Percentiles rank a stretch among this genome's conserved stretches.
Conservation (phyloP, 2,797 vertebrate species). For the Neomorphus geoffroyi region DNA sequence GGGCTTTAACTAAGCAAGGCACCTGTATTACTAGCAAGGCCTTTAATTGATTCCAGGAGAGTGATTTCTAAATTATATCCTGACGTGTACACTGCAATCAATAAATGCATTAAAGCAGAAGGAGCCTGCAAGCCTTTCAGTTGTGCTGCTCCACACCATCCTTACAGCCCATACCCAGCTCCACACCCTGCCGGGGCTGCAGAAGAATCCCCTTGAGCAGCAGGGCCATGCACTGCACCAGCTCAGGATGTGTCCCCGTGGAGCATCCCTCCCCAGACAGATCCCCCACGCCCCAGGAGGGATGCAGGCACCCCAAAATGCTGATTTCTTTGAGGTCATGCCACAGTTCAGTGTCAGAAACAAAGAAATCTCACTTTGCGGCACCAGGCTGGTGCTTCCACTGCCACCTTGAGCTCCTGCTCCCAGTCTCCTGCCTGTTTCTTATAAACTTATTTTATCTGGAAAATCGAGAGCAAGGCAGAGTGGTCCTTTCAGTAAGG, state of each 20-base stretch:
- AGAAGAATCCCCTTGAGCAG: not conserved
- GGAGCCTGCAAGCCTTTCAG: not conserved
- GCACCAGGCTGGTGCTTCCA: not conserved
- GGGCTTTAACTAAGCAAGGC: not conserved
- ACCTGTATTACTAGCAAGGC: not conserved
- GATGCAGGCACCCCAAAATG: not conserved
- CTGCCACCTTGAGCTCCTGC: not conserved
- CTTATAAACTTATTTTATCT: not conserved
- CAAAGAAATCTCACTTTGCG: not conserved
- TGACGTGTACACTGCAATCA: not conserved
- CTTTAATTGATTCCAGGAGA: constrained; percentile 62
- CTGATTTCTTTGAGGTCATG: not conserved
- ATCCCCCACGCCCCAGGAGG: not conserved
- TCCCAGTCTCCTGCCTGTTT: not conserved
- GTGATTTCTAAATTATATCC: constrained; percentile 57
- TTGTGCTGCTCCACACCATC: not conserved
- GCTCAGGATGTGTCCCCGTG: not conserved
- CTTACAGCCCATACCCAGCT: rapidly evolving
- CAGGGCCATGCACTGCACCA: not conserved
- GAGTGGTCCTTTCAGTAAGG: not conserved
- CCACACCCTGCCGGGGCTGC: rapidly evolving
- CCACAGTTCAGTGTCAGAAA: rapidly evolving
- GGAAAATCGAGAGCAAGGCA: not conserved
- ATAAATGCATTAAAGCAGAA: constrained; percentile 47
- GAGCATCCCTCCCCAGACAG: not conserved